Base-by-base conservation (phyloP, 2,888 invertebrate species). In the Catotricha subobsoleta region DNA sequence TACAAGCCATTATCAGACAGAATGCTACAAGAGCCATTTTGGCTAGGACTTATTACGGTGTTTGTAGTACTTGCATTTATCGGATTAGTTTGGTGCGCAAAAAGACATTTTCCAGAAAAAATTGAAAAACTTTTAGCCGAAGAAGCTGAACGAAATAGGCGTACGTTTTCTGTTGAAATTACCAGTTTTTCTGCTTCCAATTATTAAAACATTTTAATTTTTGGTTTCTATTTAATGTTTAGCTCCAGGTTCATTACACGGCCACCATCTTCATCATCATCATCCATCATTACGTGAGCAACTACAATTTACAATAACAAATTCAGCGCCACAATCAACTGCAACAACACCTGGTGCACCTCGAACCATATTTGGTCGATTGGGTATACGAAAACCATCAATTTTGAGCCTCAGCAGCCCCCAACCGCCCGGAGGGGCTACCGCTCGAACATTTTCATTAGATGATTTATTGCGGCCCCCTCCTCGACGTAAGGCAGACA, bases 331-430 rank as follows among this genome's bases (percentile, higher is more conserved):
- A 51, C 59, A 61, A 49, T 56, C 60, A 47, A 58, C 61, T 42
- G 59, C 61, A 40, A 63, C 60, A 62, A 57, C 67, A 58, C 67
- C 68, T 54, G 69, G 68, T 54, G 63, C 61, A 47, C 67, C 69
- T 44, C 73, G 78, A 54, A 76, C 80, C 54, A 73, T 82, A 60
- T 76, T 83, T 64, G 77, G 79, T 67, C 76, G 80, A 67, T 74
- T 82, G 69, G 80, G 81, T 74, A 80, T 82, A 68, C 77, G 82
- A 71, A 83, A 82, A 76, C 80, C 81, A 67, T 82, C 81, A 64
- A 74, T 81, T 67, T 71, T 81, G 67, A 80, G 80, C 68, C 74
- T 80, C 67, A 74, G 78, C 73, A 70, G 74, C 66, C 68, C 71
- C 67, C 58, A 59, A 52, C 56, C 57, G 49, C 23, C 62, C 51